Conservation (phyloP, 2,888 invertebrate genomes). For the Lasioglossum pauxillum region DNA sequence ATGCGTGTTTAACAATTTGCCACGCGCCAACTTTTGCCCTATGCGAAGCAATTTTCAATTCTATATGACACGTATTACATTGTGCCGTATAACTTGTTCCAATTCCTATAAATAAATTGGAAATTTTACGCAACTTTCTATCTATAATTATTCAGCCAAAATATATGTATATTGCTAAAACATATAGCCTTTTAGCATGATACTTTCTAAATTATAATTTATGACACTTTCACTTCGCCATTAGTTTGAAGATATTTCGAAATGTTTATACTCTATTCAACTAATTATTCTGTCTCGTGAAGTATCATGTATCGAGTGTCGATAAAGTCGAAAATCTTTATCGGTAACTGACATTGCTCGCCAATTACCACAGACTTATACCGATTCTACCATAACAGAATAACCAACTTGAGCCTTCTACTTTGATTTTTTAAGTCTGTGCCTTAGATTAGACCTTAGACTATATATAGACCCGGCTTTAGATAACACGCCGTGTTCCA, state of each 20-base stretch:
- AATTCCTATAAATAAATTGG: background rate
- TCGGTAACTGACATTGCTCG: background rate
- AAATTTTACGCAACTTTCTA: background rate
- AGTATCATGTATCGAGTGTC: background rate
- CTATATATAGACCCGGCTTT: too few relatives aligned
- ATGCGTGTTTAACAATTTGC: constrained; percentile 61
- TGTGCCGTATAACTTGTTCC: background rate
- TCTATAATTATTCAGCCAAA: background rate
- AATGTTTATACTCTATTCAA: background rate
- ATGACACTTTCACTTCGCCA: background rate
- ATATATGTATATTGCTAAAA: background rate
- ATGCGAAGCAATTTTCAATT: background rate
- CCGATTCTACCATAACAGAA: too few relatives aligned
- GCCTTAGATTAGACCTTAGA: too few relatives aligned
- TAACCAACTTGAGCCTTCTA: too few relatives aligned
- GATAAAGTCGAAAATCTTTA: background rate
- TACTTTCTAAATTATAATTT: background rate
- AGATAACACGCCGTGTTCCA: too few relatives aligned
- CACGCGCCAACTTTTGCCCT: constrained; percentile 58
- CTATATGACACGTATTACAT: background rate
- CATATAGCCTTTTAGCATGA: background rate
- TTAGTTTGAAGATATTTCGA: background rate
- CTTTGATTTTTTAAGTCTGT: too few relatives aligned
- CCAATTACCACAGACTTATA: too few relatives aligned
- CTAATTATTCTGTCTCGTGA: background rate